These are phyloP conservation scores for Platysternon megacephalum DNA, from an alignment of 2,113 vertebrate genomes.

Conservation along the genomic window DNA sequence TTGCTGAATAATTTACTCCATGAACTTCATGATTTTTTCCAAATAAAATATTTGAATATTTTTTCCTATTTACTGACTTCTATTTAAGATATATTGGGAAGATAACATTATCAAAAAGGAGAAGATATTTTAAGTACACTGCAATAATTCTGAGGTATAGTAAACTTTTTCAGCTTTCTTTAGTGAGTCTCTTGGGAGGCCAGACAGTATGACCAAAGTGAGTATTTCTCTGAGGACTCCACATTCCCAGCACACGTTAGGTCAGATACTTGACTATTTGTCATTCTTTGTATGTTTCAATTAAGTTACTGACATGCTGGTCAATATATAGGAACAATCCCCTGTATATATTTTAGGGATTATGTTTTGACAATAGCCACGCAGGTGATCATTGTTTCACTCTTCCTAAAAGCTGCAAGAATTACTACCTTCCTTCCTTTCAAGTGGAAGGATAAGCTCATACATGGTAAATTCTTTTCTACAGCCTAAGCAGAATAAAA, in stretches of 20 bases:
- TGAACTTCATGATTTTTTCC: background rate
- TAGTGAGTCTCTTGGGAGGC: background rate
- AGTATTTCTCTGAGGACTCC: background rate
- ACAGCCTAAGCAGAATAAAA: background rate
- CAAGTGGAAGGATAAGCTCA: background rate
- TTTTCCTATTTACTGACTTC: too few species aligned
- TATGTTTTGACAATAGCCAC: background rate
- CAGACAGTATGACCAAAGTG: background rate
- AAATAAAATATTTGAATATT: background rate
- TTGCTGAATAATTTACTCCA: background rate
- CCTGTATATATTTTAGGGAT: background rate
- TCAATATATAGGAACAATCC: background rate
- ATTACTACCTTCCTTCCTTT: background rate
- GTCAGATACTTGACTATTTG: background rate
- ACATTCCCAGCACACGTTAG: background rate
- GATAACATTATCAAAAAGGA: too few species aligned
- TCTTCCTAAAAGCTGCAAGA: background rate
- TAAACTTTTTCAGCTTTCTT: background rate
- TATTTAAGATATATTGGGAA: too few species aligned
- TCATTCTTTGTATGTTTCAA: background rate
- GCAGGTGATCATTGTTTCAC: background rate
- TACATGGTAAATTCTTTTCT: background rate
- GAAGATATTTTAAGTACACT: background rate
- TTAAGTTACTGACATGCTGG: background rate
- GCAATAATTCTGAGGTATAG: background rate